phyloP scores from a whole-genome alignment of 2,888 invertebrate species.

The Brachynemurus nebulosus region DNA sequence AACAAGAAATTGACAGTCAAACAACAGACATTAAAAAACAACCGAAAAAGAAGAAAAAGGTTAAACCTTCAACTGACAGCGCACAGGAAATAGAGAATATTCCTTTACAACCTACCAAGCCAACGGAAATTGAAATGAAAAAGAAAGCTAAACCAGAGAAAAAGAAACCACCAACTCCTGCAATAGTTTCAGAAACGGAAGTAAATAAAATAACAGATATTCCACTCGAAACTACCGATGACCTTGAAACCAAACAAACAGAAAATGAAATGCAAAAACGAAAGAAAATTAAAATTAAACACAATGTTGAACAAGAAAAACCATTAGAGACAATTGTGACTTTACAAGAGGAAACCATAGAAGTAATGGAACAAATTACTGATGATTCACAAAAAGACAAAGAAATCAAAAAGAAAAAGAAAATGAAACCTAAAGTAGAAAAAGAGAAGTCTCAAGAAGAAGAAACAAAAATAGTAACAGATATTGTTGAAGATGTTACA shows the following conservation, averaged over 20 bases:
- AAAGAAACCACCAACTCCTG: not conserved
- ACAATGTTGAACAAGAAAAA: not conserved
- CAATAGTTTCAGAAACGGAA: too few species aligned
- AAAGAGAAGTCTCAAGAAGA: slow-evolving; percentile 8
- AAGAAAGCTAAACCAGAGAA: not conserved
- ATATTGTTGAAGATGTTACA: slow-evolving; percentile 32
- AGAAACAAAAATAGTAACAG: slow-evolving; percentile 34
- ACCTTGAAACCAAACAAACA: not conserved
- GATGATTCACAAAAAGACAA: too few species aligned
- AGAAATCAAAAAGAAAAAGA: slow-evolving; percentile 17
- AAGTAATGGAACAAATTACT: not conserved
- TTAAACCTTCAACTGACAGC: too few species aligned
- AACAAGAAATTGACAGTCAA: too few species aligned
- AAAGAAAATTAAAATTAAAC: not conserved
- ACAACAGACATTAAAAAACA: too few species aligned
- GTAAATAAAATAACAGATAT: not conserved
- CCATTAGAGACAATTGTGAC: not conserved
- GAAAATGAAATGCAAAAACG: not conserved
- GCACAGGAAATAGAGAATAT: not conserved
- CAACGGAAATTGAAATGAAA: not conserved
- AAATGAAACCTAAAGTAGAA: slow-evolving; percentile 21
- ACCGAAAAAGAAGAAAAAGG: too few species aligned
- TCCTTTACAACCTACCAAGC: not conserved
- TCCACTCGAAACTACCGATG: not conserved
- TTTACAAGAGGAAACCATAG: not conserved